Conservation (phyloP, 1,140 invertebrate species). For the Drosophila chauvacae region DNA sequence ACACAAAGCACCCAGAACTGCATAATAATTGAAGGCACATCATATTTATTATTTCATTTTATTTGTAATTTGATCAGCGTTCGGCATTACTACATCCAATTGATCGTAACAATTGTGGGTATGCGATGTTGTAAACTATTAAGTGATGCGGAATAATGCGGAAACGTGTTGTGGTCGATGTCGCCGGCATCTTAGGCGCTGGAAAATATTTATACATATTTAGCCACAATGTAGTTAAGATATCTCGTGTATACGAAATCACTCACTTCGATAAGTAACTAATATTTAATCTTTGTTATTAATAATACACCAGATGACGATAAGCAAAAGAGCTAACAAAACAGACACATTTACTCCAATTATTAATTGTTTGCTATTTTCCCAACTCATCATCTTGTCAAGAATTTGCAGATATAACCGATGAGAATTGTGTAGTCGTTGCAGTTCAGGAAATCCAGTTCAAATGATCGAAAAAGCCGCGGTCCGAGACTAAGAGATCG, state of each 20-base stretch:
- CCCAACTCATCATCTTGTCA: slow-evolving; percentile 16
- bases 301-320: not conserved
- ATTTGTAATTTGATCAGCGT: slow-evolving; percentile 19
- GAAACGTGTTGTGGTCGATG: not conserved
- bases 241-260: not conserved
- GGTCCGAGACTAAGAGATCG: not conserved
- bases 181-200: not conserved
- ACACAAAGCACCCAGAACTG: not conserved
- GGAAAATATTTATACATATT: not conserved
- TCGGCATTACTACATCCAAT: not conserved
- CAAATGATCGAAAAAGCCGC: not conserved
- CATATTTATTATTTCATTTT: slow-evolving; percentile 24
- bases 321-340: not conserved
- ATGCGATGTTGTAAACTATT: not conserved
- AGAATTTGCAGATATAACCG: not conserved
- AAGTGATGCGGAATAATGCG: slow-evolving; percentile 7
- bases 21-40: not conserved
- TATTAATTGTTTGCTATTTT: slow-evolving; percentile 12
- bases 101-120: slow-evolving; percentile 1
- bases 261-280: not conserved
- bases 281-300: not conserved
- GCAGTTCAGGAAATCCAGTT: not conserved
- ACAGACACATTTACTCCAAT: not conserved
- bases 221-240: not conserved
- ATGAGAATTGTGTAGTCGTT: not conserved